These are phyloP conservation scores for Adoxophyes honmai DNA, from an alignment of 1,140 invertebrate genomes.

Conservation along the genomic window DNA sequence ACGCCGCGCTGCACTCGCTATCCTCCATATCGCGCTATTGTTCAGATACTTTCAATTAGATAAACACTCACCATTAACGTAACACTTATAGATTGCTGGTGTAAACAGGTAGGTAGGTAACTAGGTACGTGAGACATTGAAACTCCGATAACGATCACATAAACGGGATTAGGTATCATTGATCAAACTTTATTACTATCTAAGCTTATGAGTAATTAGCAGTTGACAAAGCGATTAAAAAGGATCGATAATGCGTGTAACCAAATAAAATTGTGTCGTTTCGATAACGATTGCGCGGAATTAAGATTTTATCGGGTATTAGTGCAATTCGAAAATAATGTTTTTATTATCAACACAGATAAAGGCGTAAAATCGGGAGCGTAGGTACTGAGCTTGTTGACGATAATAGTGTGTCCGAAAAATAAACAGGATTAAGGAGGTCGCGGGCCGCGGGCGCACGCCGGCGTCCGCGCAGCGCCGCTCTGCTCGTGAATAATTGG, in stretches of 20 bases:
- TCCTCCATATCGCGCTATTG: too few species aligned
- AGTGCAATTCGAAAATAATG: neutral
- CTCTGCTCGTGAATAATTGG: constrained; percentile 63
- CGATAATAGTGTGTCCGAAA: constrained; percentile 12
- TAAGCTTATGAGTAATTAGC: neutral
- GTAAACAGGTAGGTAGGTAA: neutral
- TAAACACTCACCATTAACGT: too few species aligned
- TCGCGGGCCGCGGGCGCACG: neutral
- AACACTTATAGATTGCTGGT: too few species aligned
- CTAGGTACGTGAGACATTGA: too few species aligned
- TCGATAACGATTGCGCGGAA: neutral
- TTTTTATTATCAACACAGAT: neutral
- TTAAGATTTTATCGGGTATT: neutral
- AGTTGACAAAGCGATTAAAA: constrained; percentile 4
- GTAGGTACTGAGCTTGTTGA: neutral
- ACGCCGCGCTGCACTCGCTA: neutral
- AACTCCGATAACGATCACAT: too few species aligned
- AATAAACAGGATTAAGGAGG: constrained; percentile 7
- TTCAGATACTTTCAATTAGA: too few species aligned
- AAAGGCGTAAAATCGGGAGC: neutral
- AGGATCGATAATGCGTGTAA: neutral
- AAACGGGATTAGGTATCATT: too few species aligned
- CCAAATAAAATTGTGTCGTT: constrained; percentile 1
- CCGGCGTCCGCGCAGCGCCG: constrained; percentile 34
- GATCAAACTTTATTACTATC: neutral